phyloP scores from a whole-genome alignment of 1,140 invertebrate genomes.

The Amyelois transitella region DNA sequence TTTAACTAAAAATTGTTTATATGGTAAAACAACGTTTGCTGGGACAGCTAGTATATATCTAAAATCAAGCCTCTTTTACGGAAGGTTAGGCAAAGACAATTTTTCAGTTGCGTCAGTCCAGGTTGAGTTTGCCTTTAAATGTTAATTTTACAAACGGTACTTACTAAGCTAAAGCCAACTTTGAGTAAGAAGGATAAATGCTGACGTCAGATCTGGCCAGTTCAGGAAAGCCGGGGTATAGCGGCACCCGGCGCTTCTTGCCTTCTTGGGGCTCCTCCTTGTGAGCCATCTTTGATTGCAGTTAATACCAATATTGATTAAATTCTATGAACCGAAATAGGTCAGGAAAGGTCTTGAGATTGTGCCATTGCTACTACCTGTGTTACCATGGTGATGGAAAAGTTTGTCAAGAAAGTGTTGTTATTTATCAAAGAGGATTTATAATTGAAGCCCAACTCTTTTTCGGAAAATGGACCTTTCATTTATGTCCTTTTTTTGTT shows the following conservation, averaged over 20 bases:
- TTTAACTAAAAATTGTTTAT: too few species aligned
- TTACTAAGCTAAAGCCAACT: slow-evolving; percentile 55
- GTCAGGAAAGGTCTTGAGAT: too few species aligned
- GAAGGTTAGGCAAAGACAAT: too few species aligned
- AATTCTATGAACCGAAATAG: background rate
- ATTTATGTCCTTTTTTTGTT: background rate
- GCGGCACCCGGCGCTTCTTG: slow-evolving; percentile 37
- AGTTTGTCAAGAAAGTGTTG: background rate
- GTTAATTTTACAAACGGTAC: slow-evolving; percentile 14
- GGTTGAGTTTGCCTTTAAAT: too few species aligned
- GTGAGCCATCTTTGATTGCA: background rate
- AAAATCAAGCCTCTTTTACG: too few species aligned
- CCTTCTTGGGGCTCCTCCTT: slow-evolving; percentile 17
- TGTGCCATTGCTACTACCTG: too few species aligned
- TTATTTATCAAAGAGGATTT: background rate
- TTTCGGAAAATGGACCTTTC: too few species aligned
- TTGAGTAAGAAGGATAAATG: slow-evolving; percentile 55
- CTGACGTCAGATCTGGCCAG: slow-evolving; percentile 62
- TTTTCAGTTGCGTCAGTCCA: too few species aligned
- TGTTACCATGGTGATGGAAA: background rate
- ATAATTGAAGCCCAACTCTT: background rate
- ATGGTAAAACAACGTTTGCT: too few species aligned
- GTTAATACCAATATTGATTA: slow-evolving; percentile 1
- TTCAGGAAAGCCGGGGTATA: slow-evolving; percentile 61
- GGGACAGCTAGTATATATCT: too few species aligned